These are phyloP conservation scores for Aphelenchoides besseyi DNA, from an alignment of 1,140 invertebrate species.

Conservation along the genomic window DNA sequence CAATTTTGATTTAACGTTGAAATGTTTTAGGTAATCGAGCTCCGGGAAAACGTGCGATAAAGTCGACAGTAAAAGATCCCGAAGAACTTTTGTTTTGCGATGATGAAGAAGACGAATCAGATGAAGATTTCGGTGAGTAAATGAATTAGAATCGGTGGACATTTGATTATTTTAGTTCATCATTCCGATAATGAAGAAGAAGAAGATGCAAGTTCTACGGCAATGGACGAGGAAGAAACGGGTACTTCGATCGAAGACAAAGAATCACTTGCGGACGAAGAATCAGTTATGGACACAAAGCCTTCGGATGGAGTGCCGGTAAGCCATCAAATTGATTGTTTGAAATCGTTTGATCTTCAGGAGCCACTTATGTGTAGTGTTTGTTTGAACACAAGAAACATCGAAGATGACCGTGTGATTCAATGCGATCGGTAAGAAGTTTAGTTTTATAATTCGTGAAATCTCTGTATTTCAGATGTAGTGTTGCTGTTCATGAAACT, in stretches of 20 bases:
- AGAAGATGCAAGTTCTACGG: conserved; percentile 8
- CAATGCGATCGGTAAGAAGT: conserved; percentile 42
- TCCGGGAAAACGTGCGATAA: conserved; percentile 15
- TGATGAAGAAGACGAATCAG: conserved; percentile 10
- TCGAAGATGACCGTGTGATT: conserved; percentile 29
- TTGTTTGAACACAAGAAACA: conserved; percentile 33
- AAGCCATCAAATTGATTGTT: background rate
- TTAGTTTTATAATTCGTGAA: conserved; percentile 20
- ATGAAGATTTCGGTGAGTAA: conserved; percentile 20
- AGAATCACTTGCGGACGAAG: background rate
- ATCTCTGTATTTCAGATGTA: conserved; percentile 31
- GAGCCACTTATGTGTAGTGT: conserved; percentile 30
- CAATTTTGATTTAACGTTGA: no score
- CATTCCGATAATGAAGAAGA: background rate
- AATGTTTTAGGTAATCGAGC: background rate
- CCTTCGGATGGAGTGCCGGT: no score
- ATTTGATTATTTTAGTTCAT: background rate
- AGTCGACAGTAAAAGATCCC: background rate
- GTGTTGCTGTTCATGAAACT: conserved; percentile 38
- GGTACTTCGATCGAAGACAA: conserved; percentile 15
- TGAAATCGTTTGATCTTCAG: conserved; percentile 14
- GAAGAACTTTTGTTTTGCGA: conserved; percentile 6
- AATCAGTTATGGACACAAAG: conserved; percentile 8
- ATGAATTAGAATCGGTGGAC: no score
- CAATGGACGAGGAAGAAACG: background rate